Evolutionary conservation across 2,888 invertebrate species (phyloP), one percentile per base, ranked within the genome.

Genomic region (Phortica magna): DNA sequence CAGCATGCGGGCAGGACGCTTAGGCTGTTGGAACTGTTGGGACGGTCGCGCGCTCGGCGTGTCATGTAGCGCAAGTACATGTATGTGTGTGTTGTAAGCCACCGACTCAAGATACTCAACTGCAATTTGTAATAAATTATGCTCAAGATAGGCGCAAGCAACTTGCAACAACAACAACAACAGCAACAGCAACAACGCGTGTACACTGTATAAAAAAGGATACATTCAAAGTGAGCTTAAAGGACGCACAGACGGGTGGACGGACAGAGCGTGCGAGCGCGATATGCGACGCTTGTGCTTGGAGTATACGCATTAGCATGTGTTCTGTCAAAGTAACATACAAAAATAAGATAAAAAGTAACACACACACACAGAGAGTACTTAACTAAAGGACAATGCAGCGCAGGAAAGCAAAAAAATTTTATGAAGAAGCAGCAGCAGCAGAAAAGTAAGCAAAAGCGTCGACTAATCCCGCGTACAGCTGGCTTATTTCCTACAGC

Each of bases 301-400:
- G 9, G 14, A 48, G 7, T 9, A 48, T 12, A 48, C 48, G 48
- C 48, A 48, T 48, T 48, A 48, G 14, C 48, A 48, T 48, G 48
- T 48, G 14, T 48, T 48, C 48, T 48, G 48, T 12, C 48, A 48
- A 14, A 48, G 59, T 59, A 59, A 59, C 59, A n/a, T 9, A 14
- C 48, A 59, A 59, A 59, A 59, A 19, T 5, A 59, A 59, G 14
- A 59, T 17, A 59, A 59, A 59, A 59, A 59, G 17, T 17, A 59
- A n/a, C 10, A 59, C 7, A 31, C 17, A 22, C 9, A 1, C 14
- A 64, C 7, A 65, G 9, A 39, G 5, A 65, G 39, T 4, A 39
- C 22, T 31, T 14, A 65, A 65, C 1, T 7, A 39, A 65, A 39
- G 10, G 39, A 65, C 12, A 61, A 61, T 12, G 48, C 10, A 48